A percentile compares a stretch with the other conserved stretches of the same genome.
These are phyloP conservation scores for Hippoglossus stenolepis DNA, from an alignment of 2,113 vertebrate species.

Conservation along the genomic window DNA sequence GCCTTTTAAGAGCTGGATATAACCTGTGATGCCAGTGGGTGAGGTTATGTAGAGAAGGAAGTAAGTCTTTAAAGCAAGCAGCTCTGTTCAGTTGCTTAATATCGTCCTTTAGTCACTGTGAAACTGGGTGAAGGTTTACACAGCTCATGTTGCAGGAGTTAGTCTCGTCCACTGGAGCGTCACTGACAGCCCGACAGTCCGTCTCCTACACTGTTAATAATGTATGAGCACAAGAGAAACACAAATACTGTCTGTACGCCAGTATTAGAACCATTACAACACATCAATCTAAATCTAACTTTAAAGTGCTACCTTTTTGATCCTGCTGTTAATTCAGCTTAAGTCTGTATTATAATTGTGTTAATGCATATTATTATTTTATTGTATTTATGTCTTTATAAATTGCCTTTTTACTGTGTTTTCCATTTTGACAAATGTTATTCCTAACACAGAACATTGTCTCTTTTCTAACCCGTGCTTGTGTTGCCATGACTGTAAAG, in stretches of 20 bases:
- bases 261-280: neutral
- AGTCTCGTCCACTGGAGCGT: neutral
- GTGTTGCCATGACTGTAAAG: no score
- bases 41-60: neutral
- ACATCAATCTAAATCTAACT: neutral
- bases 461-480: no score
- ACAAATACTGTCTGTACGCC: neutral
- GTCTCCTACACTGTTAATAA: neutral
- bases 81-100: neutral
- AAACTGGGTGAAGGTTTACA: slow-evolving; percentile 43
- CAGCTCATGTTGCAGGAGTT: slow-evolving; percentile 32
- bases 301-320: no score
- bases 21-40: neutral
- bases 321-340: no score
- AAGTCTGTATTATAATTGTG: no score
- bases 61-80: neutral
- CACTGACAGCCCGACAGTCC: neutral
- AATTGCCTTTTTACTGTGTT: no score
- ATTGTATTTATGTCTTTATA: no score
- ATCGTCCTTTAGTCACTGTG: neutral
- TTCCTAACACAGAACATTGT: no score
- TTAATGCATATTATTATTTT: no score
- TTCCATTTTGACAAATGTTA: no score
- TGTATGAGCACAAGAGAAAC: neutral
- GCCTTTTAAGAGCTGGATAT: neutral